phyloP scores from a whole-genome alignment of 2,888 invertebrate species.

The Parnassius apollo region DNA sequence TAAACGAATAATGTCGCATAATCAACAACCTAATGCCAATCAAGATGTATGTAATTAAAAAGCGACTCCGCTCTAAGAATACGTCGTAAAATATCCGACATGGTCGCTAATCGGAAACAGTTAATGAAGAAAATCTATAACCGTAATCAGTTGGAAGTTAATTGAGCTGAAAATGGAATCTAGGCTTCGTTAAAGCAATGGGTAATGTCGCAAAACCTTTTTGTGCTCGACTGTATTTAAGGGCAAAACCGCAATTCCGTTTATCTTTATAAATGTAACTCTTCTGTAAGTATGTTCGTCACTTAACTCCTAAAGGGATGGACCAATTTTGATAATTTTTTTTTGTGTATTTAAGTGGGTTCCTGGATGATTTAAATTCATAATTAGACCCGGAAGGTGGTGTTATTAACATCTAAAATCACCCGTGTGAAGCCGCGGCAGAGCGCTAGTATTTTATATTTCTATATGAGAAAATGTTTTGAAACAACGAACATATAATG shows the following conservation, averaged over 20 bases:
- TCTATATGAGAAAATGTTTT: too few relatives aligned
- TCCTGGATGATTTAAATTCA: too few relatives aligned
- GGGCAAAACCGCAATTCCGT: not conserved
- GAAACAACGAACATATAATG: too few relatives aligned
- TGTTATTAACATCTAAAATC: too few relatives aligned
- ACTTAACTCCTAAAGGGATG: too few relatives aligned
- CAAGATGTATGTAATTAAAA: conserved; percentile 65
- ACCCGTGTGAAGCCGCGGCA: too few relatives aligned
- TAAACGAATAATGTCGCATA: conserved; percentile 56
- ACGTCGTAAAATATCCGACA: conserved; percentile 70
- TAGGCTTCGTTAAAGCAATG: conserved; percentile 42
- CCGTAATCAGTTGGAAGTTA: conserved; percentile 69
- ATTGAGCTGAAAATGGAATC: conserved; percentile 78
- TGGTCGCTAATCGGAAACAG: conserved; percentile 74
- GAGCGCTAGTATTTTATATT: too few relatives aligned
- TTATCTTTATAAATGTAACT: too few relatives aligned
- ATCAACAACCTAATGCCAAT: conserved; percentile 60
- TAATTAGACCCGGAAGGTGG: too few relatives aligned
- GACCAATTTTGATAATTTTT: too few relatives aligned
- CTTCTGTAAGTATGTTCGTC: too few relatives aligned
- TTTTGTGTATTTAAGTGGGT: too few relatives aligned
- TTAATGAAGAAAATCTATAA: conserved; percentile 75
- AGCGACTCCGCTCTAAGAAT: conserved; percentile 49
- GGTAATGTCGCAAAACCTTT: conserved; percentile 11
- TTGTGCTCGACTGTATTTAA: conserved; percentile 15